These are phyloP conservation scores for Unio delphinus DNA, from an alignment of 2,888 invertebrate genomes.

Conservation along the genomic window DNA sequence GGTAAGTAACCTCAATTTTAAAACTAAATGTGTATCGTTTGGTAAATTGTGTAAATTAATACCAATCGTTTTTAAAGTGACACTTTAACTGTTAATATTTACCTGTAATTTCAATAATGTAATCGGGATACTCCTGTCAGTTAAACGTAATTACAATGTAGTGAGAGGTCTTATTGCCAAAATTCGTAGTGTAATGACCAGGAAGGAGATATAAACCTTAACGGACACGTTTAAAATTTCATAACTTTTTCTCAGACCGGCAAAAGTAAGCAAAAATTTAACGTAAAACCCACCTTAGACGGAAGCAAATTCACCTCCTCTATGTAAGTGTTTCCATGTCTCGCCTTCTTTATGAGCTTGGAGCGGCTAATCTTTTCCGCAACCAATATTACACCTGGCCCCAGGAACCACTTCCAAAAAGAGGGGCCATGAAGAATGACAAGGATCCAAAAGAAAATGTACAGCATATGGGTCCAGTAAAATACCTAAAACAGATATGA, in stretches of 20 bases:
- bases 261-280: background rate
- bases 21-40: too few species aligned
- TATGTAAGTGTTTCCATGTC: slow-evolving; percentile 86
- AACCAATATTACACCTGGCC: slow-evolving; percentile 85
- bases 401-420: slow-evolving; percentile 95
- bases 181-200: too few species aligned
- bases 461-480: slow-evolving; percentile 91
- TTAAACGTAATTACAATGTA: too few species aligned
- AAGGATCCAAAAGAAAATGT: slow-evolving; percentile 89
- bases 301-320: slow-evolving; percentile 89
- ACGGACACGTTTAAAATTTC: too few species aligned
- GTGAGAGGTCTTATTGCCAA: too few species aligned
- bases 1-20: too few species aligned
- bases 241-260: slow-evolving; percentile 79
- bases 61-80: too few species aligned
- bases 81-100: too few species aligned
- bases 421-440: slow-evolving; percentile 90
- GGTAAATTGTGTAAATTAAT: too few species aligned
- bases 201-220: too few species aligned
- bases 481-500: slow-evolving; percentile 78
- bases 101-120: too few species aligned
- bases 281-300: slow-evolving; percentile 79
- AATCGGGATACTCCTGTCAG: too few species aligned
- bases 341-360: slow-evolving; percentile 42
- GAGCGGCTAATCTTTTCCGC: slow-evolving; percentile 79